phyloP scores from a whole-genome alignment of 64 coral and sea anemone species.

The Montipora foliosa region DNA sequence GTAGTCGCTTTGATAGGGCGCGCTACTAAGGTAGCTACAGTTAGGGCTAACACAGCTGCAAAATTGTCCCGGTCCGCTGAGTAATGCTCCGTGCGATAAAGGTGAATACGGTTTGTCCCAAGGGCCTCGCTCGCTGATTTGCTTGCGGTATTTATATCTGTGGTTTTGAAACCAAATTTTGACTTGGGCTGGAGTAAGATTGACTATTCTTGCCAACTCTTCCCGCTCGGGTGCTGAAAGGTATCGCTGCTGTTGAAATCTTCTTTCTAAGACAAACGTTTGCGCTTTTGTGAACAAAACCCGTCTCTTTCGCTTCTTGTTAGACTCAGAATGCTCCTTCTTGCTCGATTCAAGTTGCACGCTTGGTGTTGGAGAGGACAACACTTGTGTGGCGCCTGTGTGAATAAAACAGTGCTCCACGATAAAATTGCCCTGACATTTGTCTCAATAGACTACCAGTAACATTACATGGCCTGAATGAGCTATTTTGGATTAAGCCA shows the following conservation, averaged over 20 bases:
- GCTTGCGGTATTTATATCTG: constrained; percentile 96
- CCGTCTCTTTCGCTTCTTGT: constrained; percentile 71
- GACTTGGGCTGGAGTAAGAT: constrained; percentile 83
- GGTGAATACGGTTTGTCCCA: constrained; percentile 91
- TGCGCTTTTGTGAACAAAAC: constrained; percentile 86
- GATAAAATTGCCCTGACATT: constrained; percentile 9
- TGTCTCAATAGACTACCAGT: constrained; percentile 54
- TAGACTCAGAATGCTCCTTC: constrained; percentile 46
- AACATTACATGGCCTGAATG: constrained; percentile 27
- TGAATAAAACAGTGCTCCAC: neutral
- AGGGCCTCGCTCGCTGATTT: constrained; percentile 92
- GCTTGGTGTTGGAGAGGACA: neutral
- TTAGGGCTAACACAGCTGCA: constrained; percentile 85
- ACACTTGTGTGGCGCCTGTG: constrained; percentile 20
- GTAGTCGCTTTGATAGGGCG: constrained; percentile 85
- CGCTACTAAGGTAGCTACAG: constrained; percentile 79
- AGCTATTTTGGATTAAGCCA: constrained; percentile 37
- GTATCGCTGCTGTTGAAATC: constrained; percentile 84
- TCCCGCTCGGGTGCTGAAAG: constrained; percentile 80
- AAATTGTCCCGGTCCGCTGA: constrained; percentile 81
- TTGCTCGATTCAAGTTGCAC: constrained; percentile 12
- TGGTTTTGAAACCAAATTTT: constrained; percentile 95
- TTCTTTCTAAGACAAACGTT: constrained; percentile 77
- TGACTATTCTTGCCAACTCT: constrained; percentile 73
- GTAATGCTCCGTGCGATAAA: constrained; percentile 64